phyloP scores from a whole-genome alignment of 2,113 vertebrate genomes.

The Xenus cinereus region DNA sequence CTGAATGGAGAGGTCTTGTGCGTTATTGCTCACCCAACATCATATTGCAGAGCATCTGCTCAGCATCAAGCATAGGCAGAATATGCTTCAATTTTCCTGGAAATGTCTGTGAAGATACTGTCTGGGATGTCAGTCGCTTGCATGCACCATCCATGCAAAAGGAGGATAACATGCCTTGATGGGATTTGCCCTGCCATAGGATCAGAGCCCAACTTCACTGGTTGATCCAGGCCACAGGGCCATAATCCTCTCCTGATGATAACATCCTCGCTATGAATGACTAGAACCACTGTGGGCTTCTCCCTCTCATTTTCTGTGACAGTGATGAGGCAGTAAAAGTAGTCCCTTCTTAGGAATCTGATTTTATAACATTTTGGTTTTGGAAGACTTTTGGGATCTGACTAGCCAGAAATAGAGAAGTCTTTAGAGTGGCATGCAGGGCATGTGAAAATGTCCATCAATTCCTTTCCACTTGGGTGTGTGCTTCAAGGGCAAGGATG shows the following conservation, averaged over 20 bases:
- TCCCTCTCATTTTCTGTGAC: constrained; percentile 19
- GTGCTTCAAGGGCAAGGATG: constrained; percentile 14
- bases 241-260: background rate
- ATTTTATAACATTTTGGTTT: background rate
- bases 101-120: background rate
- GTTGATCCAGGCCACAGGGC: background rate
- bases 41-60: background rate
- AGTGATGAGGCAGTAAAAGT: background rate
- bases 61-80: background rate
- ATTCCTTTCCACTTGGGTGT: background rate
- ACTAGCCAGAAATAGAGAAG: constrained; percentile 20
- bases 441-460: constrained; percentile 14
- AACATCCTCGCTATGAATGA: background rate
- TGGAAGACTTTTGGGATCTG: background rate
- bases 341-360: background rate
- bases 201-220: background rate
- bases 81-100: background rate
- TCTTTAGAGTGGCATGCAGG: background rate
- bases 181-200: background rate
- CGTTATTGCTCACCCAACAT: background rate
- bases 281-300: background rate
- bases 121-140: background rate
- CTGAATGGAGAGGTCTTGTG: background rate
- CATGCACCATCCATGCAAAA: background rate
- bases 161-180: background rate